These are phyloP conservation scores for Bicyclus anynana DNA, from an alignment of 1,140 invertebrate genomes.

Conservation along the genomic window DNA sequence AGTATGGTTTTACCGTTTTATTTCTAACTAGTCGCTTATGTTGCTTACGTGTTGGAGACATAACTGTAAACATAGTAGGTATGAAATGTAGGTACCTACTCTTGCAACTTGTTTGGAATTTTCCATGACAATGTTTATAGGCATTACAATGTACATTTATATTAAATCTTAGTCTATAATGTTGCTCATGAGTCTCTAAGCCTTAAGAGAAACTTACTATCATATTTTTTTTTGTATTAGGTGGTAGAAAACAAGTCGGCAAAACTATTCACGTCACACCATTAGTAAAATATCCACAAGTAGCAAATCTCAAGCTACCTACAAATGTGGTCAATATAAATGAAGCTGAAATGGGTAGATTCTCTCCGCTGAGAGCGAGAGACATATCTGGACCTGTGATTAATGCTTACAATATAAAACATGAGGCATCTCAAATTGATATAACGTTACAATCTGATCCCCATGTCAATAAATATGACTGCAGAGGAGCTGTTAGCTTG, in stretches of 20 bases:
- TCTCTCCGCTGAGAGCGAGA: slow-evolving; percentile 79
- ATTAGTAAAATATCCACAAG: slow-evolving; percentile 57
- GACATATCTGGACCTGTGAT: slow-evolving; percentile 80
- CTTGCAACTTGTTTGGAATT: slow-evolving; percentile 1
- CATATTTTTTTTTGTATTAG: slow-evolving; percentile 19
- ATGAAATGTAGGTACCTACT: no score
- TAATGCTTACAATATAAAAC: slow-evolving; percentile 58
- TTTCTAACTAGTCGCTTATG: neutral
- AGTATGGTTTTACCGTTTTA: slow-evolving; percentile 5
- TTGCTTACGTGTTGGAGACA: neutral
- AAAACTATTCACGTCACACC: slow-evolving; percentile 57
- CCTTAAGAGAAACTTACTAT: neutral
- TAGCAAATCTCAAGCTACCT: slow-evolving; percentile 57
- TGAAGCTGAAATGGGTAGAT: slow-evolving; percentile 79
- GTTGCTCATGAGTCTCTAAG: no score
- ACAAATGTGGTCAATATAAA: slow-evolving; percentile 79
- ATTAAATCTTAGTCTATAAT: no score
- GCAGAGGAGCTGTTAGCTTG: slow-evolving; percentile 81
- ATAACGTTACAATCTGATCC: slow-evolving; percentile 72
- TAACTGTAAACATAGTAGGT: neutral
- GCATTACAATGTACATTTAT: no score
- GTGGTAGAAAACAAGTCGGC: slow-evolving; percentile 35
- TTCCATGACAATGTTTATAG: slow-evolving; percentile 11
- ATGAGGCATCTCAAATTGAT: slow-evolving; percentile 45
- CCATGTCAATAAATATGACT: slow-evolving; percentile 83